phyloP scores from a whole-genome alignment of 2,113 vertebrate species.

The Elanoides forficatus region DNA sequence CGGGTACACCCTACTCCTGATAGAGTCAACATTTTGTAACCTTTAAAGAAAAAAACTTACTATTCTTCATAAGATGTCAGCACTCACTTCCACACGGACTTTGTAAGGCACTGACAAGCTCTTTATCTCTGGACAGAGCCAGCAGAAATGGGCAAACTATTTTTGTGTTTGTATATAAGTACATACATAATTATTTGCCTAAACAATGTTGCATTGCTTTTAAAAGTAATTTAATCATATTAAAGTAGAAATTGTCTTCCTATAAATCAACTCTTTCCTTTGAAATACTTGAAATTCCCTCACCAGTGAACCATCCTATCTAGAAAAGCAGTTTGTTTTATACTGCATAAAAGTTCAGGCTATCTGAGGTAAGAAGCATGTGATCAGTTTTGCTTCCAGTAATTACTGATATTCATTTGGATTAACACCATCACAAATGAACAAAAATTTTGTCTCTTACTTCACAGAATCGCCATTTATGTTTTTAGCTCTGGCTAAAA shows the following conservation, averaged over 20 bases:
- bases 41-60: background rate
- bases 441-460: background rate
- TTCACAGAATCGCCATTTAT: background rate
- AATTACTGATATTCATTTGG: background rate
- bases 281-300: background rate
- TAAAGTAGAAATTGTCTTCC: background rate
- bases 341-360: background rate
- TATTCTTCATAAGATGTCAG: background rate
- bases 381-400: background rate
- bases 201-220: background rate
- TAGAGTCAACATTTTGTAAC: rapidly evolving
- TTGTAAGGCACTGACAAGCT: background rate
- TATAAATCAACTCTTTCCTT: background rate
- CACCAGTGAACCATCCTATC: background rate
- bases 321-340: background rate
- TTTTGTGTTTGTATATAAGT: background rate
- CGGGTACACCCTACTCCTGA: background rate
- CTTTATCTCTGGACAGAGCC: background rate
- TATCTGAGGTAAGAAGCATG: background rate
- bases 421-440: background rate
- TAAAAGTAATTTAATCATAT: background rate
- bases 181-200: background rate
- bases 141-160: background rate
- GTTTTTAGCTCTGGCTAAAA: background rate
- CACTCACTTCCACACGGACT: background rate